Evolutionary conservation across 2,888 invertebrate species (phyloP).

Genomic region (Helicoverpa assulta): DNA sequence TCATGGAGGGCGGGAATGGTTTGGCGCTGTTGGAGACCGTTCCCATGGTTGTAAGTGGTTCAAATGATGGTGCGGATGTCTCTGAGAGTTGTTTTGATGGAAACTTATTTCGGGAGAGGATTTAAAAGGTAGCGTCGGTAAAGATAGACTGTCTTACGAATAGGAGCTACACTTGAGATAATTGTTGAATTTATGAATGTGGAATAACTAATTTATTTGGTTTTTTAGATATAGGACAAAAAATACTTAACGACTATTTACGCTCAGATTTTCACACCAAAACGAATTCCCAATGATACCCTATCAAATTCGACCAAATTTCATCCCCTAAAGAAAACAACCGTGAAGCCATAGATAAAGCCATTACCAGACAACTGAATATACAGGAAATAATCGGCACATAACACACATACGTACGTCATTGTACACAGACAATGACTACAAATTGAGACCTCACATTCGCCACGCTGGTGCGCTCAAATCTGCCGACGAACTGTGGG

Average conservation of each 20-base stretch:
- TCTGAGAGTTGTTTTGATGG: not conserved
- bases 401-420: constrained; percentile 59
- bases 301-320: constrained; percentile 30
- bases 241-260: not conserved
- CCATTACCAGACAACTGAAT: constrained; percentile 55
- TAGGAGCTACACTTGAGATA: not conserved
- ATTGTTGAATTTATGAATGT: not conserved
- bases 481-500: constrained; percentile 71
- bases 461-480: constrained; percentile 77
- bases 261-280: constrained; percentile 19
- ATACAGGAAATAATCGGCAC: constrained; percentile 56
- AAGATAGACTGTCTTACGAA: too few species aligned
- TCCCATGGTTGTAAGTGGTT: constrained; percentile 16
- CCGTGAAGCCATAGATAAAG: constrained; percentile 56
- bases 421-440: constrained; percentile 78
- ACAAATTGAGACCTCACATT: constrained; percentile 87
- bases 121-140: too few species aligned
- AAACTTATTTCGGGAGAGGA: not conserved
- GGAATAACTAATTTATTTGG: too few species aligned
- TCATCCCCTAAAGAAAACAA: constrained; percentile 51
- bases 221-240: not conserved
- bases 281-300: constrained; percentile 45
- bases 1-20: constrained; percentile 41
- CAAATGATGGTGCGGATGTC: constrained; percentile 6
- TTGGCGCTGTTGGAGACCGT: constrained; percentile 26